These are phyloP conservation scores for Heterodera schachtii DNA, from an alignment of 1,140 invertebrate genomes.

Conservation along the genomic window DNA sequence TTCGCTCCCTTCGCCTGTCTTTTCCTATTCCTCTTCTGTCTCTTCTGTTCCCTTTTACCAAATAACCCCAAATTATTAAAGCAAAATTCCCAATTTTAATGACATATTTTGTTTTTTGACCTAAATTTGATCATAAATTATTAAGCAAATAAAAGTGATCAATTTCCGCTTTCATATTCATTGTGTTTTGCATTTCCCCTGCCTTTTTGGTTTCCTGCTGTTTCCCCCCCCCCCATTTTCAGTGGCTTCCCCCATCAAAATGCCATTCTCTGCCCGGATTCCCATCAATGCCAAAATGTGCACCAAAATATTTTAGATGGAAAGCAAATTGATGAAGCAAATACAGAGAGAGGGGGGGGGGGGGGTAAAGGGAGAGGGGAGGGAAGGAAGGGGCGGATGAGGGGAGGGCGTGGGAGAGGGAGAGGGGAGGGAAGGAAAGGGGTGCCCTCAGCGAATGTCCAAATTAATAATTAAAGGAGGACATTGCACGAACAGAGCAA, in stretches of 20 bases:
- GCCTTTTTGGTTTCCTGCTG: no score
- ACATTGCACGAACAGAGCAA: neutral
- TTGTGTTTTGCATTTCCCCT: no score
- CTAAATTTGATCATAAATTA: neutral
- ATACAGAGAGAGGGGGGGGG: neutral
- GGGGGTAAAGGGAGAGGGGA: no score
- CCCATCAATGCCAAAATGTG: neutral
- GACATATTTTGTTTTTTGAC: neutral
- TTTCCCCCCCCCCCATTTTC: neutral
- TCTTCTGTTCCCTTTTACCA: neutral
- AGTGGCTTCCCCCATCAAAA: neutral
- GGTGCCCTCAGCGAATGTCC: neutral
- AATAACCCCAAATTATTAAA: no score
- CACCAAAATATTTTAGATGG: neutral
- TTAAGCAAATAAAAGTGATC: no score
- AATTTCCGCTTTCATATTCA: no score
- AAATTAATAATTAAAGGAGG: conserved; percentile 1
- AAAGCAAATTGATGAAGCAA: neutral
- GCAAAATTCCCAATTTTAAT: neutral
- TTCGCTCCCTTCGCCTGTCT: neutral
- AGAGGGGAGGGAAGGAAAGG: no score
- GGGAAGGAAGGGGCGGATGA: no score
- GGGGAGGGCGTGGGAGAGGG: no score
- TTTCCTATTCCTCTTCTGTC: neutral
- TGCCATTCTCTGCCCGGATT: neutral